Evolutionary conservation across 30 jellyfish, hydroid and myxozoan species (phyloP).

Genomic region (Chironex yamaguchii): DNA sequence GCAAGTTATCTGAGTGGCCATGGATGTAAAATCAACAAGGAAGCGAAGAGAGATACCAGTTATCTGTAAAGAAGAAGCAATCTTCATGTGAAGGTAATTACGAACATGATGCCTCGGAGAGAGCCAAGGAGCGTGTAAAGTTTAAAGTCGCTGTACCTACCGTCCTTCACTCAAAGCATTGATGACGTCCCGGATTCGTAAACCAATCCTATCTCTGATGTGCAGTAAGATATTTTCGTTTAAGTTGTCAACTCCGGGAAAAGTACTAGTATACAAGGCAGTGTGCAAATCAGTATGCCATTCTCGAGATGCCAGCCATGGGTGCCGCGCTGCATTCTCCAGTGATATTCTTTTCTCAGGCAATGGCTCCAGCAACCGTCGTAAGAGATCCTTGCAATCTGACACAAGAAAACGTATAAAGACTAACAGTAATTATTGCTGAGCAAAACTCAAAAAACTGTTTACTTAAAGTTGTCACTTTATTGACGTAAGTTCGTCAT

Average conservation of each 20-base stretch:
- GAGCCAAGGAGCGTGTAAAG: no score
- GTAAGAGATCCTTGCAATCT: slow-evolving; percentile 60
- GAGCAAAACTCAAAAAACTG: no score
- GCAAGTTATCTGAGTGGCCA: no score
- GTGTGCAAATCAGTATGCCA: not conserved
- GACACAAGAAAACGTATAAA: not conserved
- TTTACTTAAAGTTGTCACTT: no score
- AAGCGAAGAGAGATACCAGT: no score
- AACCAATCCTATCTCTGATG: not conserved
- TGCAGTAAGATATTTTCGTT: not conserved
- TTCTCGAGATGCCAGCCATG: slow-evolving; percentile 80
- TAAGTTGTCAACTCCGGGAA: not conserved
- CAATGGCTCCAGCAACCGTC: slow-evolving; percentile 88
- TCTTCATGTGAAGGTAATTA: no score
- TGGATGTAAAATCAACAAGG: no score
- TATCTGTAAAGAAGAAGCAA: no score
- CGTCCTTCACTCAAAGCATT: not conserved
- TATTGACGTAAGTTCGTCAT: no score
- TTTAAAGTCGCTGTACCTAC: no score
- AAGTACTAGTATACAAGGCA: not conserved
- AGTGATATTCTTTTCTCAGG: slow-evolving; percentile 91
- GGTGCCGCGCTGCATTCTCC: slow-evolving; percentile 83
- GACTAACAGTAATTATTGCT: no score
- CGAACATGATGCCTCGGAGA: no score
- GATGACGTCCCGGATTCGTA: not conserved